Conservation (phyloP, 2,888 invertebrate species). For the Fragum sueziense region DNA sequence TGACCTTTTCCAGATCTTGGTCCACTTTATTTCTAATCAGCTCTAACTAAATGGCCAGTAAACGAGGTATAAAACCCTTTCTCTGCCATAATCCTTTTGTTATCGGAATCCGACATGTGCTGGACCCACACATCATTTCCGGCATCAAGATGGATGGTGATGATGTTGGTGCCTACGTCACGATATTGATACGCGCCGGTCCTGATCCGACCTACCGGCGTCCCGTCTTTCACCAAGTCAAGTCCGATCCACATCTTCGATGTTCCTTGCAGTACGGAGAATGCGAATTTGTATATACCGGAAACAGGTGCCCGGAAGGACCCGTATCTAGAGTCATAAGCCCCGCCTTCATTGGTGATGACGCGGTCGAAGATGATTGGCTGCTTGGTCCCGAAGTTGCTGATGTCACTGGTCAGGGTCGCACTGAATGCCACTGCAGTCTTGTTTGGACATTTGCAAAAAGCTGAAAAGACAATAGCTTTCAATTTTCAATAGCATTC, state of each 20-base stretch:
- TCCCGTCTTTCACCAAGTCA: constrained; percentile 42
- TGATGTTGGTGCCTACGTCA: constrained; percentile 57
- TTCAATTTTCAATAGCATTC: too few relatives aligned
- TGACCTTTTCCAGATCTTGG: too few relatives aligned
- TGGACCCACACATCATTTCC: constrained; percentile 62
- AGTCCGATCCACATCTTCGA: constrained; percentile 50
- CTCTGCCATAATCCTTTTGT: constrained; percentile 30
- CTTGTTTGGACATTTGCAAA: constrained; percentile 53
- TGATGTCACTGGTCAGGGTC: constrained; percentile 74
- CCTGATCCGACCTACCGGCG: constrained; percentile 50
- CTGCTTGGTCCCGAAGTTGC: constrained; percentile 74
- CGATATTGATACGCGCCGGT: constrained; percentile 59
- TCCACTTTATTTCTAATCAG: constrained; percentile 37
- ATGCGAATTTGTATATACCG: constrained; percentile 77
- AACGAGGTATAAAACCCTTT: constrained; percentile 56
- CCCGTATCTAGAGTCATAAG: constrained; percentile 73
- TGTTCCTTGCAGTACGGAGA: constrained; percentile 51
- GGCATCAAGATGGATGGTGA: constrained; percentile 42
- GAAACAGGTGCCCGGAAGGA: constrained; percentile 77
- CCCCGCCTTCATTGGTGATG: constrained; percentile 78
- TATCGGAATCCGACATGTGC: constrained; percentile 50
- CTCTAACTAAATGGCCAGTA: constrained; percentile 49
- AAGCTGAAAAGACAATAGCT: constrained; percentile 27
- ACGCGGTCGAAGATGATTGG: constrained; percentile 76
- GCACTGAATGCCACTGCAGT: constrained; percentile 76